Percentiles rank a stretch among this genome's conserved stretches.
These are phyloP conservation scores for Smutsia gigantea DNA, from an alignment of 2,797 vertebrate genomes.

Conservation along the genomic window DNA sequence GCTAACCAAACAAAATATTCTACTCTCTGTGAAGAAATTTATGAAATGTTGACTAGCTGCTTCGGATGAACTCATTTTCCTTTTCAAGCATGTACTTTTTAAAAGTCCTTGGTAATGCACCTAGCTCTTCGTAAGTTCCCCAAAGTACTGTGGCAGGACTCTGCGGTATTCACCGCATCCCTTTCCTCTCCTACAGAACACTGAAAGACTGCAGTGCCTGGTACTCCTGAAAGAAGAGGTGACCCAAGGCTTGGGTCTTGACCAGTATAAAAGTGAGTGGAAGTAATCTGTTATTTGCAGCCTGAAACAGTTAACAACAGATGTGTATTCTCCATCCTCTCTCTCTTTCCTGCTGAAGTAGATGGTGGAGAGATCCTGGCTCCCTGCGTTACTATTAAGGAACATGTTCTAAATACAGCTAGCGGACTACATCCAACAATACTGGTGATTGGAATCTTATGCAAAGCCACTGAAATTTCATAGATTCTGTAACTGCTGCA, in stretches of 20 bases:
- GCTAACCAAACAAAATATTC: neutral
- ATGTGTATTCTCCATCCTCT: neutral
- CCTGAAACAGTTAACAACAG: neutral
- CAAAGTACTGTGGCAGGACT: neutral
- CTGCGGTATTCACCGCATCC: neutral
- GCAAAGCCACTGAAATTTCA: neutral
- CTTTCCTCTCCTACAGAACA: neutral
- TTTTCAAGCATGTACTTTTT: neutral
- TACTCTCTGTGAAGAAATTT: conserved; percentile 49
- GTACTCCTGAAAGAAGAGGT: neutral
- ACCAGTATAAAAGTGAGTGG: neutral
- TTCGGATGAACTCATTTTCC: neutral
- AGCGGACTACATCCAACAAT: neutral
- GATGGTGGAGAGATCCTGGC: neutral
- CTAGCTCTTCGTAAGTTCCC: neutral
- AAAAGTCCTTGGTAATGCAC: neutral
- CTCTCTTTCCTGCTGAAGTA: neutral
- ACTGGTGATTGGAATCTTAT: neutral
- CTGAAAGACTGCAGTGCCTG: neutral
- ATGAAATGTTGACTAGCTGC: conserved; percentile 54
- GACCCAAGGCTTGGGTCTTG: neutral
- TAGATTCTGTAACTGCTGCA: neutral
- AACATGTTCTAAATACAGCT: neutral
- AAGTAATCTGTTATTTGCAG: neutral
- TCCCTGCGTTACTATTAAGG: neutral